phyloP scores from a whole-genome alignment of 2,113 vertebrate species.

The Chloropsis cyanopogon region DNA sequence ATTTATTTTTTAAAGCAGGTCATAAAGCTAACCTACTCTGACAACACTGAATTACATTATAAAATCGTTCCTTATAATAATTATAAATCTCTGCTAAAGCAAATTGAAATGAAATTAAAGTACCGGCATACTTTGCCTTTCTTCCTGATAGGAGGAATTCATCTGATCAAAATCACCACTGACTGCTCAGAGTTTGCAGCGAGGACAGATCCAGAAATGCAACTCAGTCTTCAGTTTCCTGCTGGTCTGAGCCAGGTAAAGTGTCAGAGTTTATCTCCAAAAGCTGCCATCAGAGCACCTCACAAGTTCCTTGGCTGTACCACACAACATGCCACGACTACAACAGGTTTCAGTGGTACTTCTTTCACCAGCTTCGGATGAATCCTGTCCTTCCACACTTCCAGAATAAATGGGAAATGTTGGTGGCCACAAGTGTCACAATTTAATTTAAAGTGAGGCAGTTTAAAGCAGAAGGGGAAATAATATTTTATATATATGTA shows the following conservation, averaged over 20 bases:
- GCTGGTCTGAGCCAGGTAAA: not conserved
- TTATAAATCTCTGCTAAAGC: slow-evolving; percentile 62
- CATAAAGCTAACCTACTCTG: slow-evolving; percentile 65
- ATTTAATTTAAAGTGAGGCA: not conserved
- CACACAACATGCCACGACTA: not conserved
- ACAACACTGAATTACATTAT: slow-evolving; percentile 62
- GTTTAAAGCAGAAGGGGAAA: not conserved
- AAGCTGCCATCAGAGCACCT: not conserved
- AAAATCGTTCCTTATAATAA: slow-evolving; percentile 54
- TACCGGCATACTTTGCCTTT: not conserved
- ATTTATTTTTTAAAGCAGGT: slow-evolving; percentile 68
- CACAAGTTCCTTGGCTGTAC: not conserved
- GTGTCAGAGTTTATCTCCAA: not conserved
- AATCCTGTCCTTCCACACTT: not conserved
- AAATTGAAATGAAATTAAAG: slow-evolving; percentile 59
- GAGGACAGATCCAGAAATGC: not conserved
- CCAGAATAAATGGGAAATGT: not conserved
- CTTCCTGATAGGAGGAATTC: slow-evolving; percentile 5
- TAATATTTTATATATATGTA: not conserved
- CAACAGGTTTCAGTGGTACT: not conserved
- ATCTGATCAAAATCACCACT: not conserved
- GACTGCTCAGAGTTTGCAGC: not conserved
- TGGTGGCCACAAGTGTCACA: not conserved
- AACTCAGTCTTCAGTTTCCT: not conserved
- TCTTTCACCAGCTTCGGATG: not conserved